Conservation (phyloP, 35 echinoderm and acorn worm species). For the Anneissia japonica region DNA sequence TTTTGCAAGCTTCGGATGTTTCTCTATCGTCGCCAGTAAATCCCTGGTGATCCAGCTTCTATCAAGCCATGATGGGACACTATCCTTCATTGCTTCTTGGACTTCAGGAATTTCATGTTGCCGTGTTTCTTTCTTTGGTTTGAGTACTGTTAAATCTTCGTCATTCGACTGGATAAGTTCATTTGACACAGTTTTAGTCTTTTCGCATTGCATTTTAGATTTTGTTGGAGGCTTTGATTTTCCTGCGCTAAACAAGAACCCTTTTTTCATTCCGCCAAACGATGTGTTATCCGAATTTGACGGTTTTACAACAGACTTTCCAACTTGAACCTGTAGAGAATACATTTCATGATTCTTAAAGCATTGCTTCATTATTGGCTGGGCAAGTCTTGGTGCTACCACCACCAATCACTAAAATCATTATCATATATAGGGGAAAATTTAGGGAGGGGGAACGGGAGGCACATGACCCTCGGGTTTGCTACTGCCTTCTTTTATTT, state of each 20-base stretch:
- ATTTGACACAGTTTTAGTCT: conserved; percentile 13
- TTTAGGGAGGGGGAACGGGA: no score
- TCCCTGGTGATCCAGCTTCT: conserved; percentile 77
- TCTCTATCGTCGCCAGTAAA: conserved; percentile 70
- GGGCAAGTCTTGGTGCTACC: no score
- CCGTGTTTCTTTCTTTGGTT: conserved; percentile 51
- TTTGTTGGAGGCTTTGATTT: conserved; percentile 21
- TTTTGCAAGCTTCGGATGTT: conserved; percentile 48
- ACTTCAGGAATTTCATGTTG: conserved; percentile 66
- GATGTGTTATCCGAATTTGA: background rate
- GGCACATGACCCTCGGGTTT: no score
- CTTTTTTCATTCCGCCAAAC: conserved; percentile 84
- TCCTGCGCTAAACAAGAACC: conserved; percentile 51
- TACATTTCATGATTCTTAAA: no score
- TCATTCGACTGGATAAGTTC: background rate
- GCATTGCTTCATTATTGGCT: no score
- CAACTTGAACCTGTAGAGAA: background rate
- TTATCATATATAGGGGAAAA: no score
- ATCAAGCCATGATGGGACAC: conserved; percentile 38
- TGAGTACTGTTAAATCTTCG: conserved; percentile 67
- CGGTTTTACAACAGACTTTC: background rate
- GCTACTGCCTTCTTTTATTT: no score
- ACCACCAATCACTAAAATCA: no score
- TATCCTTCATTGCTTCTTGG: conserved; percentile 68
- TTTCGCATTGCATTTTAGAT: background rate